Percentiles rank a stretch among this genome's conserved stretches.
These are phyloP conservation scores for Taenaris catops DNA, from an alignment of 2,888 invertebrate species.

Conservation along the genomic window DNA sequence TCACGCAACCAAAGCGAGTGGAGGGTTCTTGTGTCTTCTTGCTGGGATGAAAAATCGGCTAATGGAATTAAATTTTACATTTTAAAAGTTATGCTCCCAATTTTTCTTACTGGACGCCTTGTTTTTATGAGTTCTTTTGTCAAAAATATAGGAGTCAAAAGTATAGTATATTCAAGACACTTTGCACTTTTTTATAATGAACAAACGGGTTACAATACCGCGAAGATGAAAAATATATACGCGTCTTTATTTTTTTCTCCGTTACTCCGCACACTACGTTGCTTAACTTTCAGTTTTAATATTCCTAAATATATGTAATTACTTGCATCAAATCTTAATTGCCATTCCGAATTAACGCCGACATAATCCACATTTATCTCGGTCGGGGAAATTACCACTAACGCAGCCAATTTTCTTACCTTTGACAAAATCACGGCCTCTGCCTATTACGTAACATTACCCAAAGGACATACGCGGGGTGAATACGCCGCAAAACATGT, in stretches of 20 bases:
- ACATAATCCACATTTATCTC: slow-evolving; percentile 58
- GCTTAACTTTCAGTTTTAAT: background rate
- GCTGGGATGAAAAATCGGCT: slow-evolving; percentile 41
- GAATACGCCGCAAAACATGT: slow-evolving; percentile 54
- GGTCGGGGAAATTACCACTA: slow-evolving; percentile 61
- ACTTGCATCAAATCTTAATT: slow-evolving; percentile 12
- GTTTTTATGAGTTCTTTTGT: too few species aligned
- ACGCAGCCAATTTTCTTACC: slow-evolving; percentile 78
- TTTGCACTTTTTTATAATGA: too few species aligned
- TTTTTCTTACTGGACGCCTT: too few species aligned
- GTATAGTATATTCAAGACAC: too few species aligned
- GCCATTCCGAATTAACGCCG: slow-evolving; percentile 34
- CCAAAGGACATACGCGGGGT: slow-evolving; percentile 69
- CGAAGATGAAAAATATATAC: too few species aligned
- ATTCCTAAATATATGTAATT: slow-evolving; percentile 5
- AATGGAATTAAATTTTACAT: slow-evolving; percentile 64
- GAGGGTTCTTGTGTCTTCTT: slow-evolving; percentile 49
- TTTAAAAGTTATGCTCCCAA: too few species aligned
- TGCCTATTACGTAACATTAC: slow-evolving; percentile 76
- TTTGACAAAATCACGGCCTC: slow-evolving; percentile 74
- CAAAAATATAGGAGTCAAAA: too few species aligned
- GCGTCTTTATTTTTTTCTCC: too few species aligned
- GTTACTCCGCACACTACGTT: too few species aligned
- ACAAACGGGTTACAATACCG: too few species aligned
- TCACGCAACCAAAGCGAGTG: slow-evolving; percentile 53